Evolutionary conservation across 2,113 vertebrate genomes (phyloP).

Genomic region (Sorex fumeus): DNA sequence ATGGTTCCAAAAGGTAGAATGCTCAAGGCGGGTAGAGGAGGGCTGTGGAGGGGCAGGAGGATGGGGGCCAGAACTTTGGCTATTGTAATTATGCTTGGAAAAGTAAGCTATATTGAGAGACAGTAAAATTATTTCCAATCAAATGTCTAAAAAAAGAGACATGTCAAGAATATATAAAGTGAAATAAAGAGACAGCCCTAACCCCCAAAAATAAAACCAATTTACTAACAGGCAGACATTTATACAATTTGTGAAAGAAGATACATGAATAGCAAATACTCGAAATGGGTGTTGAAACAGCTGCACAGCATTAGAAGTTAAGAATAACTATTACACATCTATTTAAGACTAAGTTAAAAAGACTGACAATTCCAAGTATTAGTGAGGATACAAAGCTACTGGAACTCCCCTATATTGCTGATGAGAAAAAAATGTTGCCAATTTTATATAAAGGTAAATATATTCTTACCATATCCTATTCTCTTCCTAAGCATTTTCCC

Average conservation of each 20-base stretch:
- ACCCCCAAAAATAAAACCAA: background rate
- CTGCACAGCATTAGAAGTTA: background rate
- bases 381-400: background rate
- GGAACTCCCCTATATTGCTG: background rate
- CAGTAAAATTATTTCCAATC: conserved; percentile 2
- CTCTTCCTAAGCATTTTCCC: background rate
- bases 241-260: conserved; percentile 34
- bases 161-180: background rate
- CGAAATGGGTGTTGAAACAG: conserved; percentile 39
- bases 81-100: background rate
- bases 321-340: conserved; percentile 1
- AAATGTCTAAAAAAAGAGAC: conserved; percentile 13
- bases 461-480: background rate
- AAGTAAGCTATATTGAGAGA: background rate
- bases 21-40: too few species aligned
- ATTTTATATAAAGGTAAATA: conserved; percentile 13
- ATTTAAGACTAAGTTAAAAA: conserved; percentile 40
- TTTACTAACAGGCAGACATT: conserved; percentile 27
- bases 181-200: background rate
- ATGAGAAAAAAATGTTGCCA: background rate
- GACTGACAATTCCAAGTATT: conserved; percentile 2
- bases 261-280: background rate
- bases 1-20: too few species aligned
- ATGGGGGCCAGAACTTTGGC: background rate
- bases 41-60: too few species aligned